Base-by-base conservation (phyloP, 2,888 invertebrate genomes). In the Drosophila yooni region DNA sequence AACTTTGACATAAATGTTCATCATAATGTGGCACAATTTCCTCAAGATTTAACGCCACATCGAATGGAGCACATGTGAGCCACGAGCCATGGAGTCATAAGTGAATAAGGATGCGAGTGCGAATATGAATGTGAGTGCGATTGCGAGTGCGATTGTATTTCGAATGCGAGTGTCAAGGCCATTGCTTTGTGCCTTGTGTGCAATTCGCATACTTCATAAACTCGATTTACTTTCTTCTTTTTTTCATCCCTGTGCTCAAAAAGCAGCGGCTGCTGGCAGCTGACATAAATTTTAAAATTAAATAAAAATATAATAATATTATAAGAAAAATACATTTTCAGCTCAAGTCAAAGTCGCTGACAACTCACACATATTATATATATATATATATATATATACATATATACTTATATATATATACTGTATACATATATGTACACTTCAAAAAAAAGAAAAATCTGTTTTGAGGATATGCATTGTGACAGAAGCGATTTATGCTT, bases 21-120 rank as follows among this genome's bases (percentile, higher is more conserved):
- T 88, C 84, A 88, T 88, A 87, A 87, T 87, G 87, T 87, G 87
- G 87, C 87, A 87, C 89, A 87, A 87, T 87, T 87, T 87, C 81
- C 87, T 84, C 75, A 81, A 87, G 87, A 87, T 87, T 87, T 87
- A 87, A 87, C 82, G 80, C 83, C 70, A 84, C 84, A 84, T 53
- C 67, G 70, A 68, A 56, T 67, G 62, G 38, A 50, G 53, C 54
- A 61, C 59, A 65, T 62, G 13, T 56, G 67, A 54, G 34, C 54
- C 36, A 18, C n/a, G 38, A 7, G 33, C 38, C 38, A 3, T 54
- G 66, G 34, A 51, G 46, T 25, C 46, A 57, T 56, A 33, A 25
- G 48, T 27, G 65, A 38, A 38, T 56, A 56, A 56, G 56, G 27
- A 29, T 33, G 60, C 8, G 40, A 53, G 43, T 40, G 13, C 7